Conservation (phyloP, 2,113 vertebrate genomes). For the Irena cyanogastra region DNA sequence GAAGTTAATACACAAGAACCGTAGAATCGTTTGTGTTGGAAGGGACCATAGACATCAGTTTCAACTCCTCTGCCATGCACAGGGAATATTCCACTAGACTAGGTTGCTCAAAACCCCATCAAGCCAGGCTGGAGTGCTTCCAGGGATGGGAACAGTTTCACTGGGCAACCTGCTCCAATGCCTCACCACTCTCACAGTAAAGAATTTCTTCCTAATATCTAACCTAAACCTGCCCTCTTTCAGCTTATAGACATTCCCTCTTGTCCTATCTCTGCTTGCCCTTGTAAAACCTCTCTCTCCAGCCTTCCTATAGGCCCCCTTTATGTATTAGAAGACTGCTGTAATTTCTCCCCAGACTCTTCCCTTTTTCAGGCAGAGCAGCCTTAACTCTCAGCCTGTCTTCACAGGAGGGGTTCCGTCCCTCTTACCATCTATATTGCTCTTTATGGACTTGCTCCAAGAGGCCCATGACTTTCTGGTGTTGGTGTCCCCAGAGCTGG, state of each 20-base stretch:
- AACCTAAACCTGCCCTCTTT: not conserved
- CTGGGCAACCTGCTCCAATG: not conserved
- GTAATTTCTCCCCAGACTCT: not conserved
- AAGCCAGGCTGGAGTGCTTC: not conserved
- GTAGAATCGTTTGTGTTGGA: not conserved
- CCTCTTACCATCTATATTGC: not conserved
- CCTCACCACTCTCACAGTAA: not conserved
- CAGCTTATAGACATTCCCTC: not conserved
- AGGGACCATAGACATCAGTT: not conserved
- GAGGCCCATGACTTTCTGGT: too few species aligned
- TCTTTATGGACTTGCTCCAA: not conserved
- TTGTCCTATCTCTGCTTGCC: not conserved
- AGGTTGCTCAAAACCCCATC: not conserved
- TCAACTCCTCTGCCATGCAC: accelerated
- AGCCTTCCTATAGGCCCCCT: not conserved
- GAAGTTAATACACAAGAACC: too few species aligned
- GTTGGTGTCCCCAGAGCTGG: not conserved
- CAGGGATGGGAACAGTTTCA: not conserved
- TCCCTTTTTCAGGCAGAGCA: not conserved
- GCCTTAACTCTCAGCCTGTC: not conserved
- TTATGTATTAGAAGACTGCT: not conserved
- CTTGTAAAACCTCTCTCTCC: not conserved
- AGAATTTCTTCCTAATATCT: not conserved
- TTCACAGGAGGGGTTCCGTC: not conserved
- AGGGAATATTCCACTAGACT: not conserved